Evolutionary conservation across 2,797 vertebrate genomes (phyloP).

Genomic region (Sebastes diploproa): DNA sequence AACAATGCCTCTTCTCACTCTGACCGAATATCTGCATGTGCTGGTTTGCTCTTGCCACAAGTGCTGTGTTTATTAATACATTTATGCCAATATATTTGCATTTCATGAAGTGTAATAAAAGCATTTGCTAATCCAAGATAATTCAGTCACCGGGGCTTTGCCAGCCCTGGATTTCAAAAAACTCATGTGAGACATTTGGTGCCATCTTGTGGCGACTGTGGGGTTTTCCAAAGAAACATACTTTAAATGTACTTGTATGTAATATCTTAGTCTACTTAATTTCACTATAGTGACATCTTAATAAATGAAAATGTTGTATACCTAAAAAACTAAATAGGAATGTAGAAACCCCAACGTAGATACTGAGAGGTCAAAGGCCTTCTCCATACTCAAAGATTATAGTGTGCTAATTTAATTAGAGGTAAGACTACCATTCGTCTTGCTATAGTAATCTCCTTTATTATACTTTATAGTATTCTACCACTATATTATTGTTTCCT

Average conservation of each 20-base stretch:
- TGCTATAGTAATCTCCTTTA: neutral
- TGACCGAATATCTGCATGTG: conserved; percentile 40
- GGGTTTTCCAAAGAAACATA: neutral
- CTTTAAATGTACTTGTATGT: neutral
- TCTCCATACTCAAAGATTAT: neutral
- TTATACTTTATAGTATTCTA: neutral
- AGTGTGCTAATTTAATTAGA: neutral
- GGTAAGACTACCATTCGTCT: neutral
- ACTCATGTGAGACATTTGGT: conserved; percentile 36
- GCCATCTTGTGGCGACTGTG: conserved; percentile 61
- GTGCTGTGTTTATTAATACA: conserved; percentile 58
- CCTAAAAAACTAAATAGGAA: neutral
- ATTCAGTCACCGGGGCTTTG: conserved; percentile 33
- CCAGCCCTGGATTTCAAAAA: neutral
- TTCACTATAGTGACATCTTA: neutral
- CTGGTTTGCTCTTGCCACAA: conserved; percentile 51
- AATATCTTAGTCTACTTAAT: neutral
- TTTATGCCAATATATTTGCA: conserved; percentile 70
- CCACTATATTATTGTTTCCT: neutral
- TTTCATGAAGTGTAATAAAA: conserved; percentile 54
- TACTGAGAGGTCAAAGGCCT: neutral
- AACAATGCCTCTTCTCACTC: conserved; percentile 49
- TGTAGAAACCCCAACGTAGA: neutral
- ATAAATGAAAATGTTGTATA: neutral
- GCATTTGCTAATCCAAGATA: conserved; percentile 42